These are phyloP conservation scores for Drosophila melanica DNA, from an alignment of 1,140 invertebrate genomes.

Conservation along the genomic window DNA sequence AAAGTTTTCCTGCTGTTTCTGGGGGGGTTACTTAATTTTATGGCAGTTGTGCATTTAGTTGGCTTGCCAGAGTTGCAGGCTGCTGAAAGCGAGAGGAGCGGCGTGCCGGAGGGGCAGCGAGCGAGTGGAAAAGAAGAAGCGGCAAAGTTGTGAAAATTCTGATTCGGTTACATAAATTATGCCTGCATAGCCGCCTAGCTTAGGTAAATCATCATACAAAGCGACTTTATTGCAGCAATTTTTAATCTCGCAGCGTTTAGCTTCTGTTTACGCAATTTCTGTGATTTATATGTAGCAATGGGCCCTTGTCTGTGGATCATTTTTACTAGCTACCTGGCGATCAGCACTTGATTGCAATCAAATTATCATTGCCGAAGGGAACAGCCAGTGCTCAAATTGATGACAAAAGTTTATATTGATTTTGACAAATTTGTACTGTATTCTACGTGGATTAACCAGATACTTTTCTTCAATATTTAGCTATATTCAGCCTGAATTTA, in stretches of 20 bases:
- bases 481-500: neutral
- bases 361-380: too few species aligned
- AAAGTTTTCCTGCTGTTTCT: constrained; percentile 36
- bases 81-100: neutral
- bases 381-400: too few species aligned
- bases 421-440: too few species aligned
- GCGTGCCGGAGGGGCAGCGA: neutral
- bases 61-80: constrained; percentile 5
- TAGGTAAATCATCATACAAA: constrained; percentile 38
- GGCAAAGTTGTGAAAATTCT: constrained; percentile 30
- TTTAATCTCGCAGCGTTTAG: constrained; percentile 14
- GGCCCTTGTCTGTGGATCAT: too few species aligned
- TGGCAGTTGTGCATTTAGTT: constrained; percentile 51
- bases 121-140: neutral
- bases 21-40: constrained; percentile 40
- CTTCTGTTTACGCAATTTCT: constrained; percentile 5
- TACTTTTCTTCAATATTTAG: too few species aligned
- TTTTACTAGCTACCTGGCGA: too few species aligned
- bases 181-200: constrained; percentile 5
- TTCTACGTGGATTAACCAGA: too few species aligned
- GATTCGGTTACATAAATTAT: constrained; percentile 39
- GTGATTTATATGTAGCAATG: neutral
- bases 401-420: too few species aligned
- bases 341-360: neutral
- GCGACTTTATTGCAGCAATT: constrained; percentile 5